Conservation (phyloP, 1,140 invertebrate genomes). For the Ridgeia piscesae region DNA sequence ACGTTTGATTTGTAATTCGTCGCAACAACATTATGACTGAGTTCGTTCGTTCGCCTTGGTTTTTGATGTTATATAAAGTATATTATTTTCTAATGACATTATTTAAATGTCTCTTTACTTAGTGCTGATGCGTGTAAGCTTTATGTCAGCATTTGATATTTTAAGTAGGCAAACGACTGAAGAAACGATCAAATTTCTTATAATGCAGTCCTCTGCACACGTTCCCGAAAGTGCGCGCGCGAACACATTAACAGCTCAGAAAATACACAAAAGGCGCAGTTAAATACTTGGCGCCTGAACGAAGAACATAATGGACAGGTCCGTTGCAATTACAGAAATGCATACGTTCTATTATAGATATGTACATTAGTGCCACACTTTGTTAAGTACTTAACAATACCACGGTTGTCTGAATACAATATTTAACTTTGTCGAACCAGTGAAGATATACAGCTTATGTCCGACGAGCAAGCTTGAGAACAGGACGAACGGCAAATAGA, state of each 20-base stretch:
- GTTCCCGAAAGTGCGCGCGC: neutral
- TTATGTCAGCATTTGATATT: too few species aligned
- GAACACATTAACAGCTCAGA: neutral
- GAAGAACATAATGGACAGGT: neutral
- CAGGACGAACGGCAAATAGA: too few species aligned
- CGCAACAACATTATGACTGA: neutral
- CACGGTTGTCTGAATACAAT: neutral
- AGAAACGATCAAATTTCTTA: neutral
- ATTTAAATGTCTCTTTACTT: too few species aligned
- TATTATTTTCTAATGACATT: neutral
- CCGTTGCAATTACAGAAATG: neutral
- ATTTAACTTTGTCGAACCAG: neutral
- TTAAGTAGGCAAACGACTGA: neutral
- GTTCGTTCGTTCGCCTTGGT: neutral
- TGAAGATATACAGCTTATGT: neutral
- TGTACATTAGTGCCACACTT: neutral
- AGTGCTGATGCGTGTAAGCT: neutral
- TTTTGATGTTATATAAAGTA: neutral
- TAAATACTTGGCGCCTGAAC: neutral
- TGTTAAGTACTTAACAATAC: neutral
- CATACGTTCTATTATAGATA: neutral
- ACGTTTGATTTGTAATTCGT: neutral
- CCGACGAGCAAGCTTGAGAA: too few species aligned
- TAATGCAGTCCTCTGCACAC: neutral
- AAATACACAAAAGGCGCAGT: neutral